A percentile compares a stretch with the other conserved stretches of the same genome.
Conservation (phyloP, 1,140 invertebrate species). For the Medauroidea extradentata region DNA sequence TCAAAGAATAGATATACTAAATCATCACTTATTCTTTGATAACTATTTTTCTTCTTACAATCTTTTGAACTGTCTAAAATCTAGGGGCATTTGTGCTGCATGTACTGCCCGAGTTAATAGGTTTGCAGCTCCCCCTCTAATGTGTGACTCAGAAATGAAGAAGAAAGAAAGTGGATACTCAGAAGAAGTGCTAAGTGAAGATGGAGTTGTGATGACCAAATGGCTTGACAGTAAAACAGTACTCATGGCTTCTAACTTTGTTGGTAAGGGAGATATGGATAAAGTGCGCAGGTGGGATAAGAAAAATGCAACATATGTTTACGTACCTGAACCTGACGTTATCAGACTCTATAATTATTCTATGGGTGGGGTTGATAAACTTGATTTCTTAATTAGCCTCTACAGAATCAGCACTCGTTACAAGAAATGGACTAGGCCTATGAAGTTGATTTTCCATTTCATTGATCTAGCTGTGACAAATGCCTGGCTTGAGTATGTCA, state of each 20-base stretch:
- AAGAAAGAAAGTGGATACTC: conserved; percentile 17
- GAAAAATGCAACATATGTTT: not conserved
- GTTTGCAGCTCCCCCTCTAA: conserved; percentile 14
- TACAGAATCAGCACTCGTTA: conserved; percentile 30
- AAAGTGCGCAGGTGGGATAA: not conserved
- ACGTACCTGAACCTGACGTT: not conserved
- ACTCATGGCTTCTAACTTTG: not conserved
- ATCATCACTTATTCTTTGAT: conserved; percentile 20
- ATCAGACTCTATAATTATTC: conserved; percentile 25
- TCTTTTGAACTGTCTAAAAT: conserved; percentile 7
- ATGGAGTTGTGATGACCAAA: not conserved
- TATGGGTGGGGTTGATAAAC: conserved; percentile 41
- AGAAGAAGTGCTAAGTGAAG: not conserved
- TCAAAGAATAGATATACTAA: not conserved
- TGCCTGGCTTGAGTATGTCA: conserved; percentile 32
- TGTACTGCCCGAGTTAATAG: conserved; percentile 15
- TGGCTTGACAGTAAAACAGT: not conserved
- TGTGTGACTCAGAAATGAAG: conserved; percentile 15
- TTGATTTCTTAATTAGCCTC: conserved; percentile 29
- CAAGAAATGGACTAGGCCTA: conserved; percentile 35
- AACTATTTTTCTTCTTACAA: conserved; percentile 20
- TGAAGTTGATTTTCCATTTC: conserved; percentile 25
- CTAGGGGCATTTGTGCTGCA: conserved; percentile 11
- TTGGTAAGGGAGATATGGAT: not conserved
- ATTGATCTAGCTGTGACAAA: conserved; percentile 28